A percentile compares a stretch with the other conserved stretches of the same genome.
Evolutionary conservation across 2,113 vertebrate species (phyloP).

Genomic region (Megaleporinus macrocephalus): DNA sequence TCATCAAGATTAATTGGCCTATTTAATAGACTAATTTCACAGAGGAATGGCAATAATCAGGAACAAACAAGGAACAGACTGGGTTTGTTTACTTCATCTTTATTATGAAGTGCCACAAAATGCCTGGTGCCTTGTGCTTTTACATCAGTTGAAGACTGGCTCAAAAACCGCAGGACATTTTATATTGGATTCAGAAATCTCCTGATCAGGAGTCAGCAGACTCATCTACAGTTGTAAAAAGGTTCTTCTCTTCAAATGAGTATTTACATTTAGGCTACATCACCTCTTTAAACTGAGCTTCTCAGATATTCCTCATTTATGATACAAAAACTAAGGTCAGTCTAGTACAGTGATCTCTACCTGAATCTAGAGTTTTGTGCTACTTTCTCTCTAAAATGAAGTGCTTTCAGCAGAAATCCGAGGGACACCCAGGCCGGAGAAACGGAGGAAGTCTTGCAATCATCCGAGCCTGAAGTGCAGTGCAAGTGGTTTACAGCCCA

Average conservation of each 20-base stretch:
- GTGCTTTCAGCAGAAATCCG: slow-evolving; percentile 68
- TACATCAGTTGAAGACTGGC: slow-evolving; percentile 86
- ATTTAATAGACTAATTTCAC: slow-evolving; percentile 54
- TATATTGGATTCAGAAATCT: slow-evolving; percentile 69
- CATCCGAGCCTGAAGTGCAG: slow-evolving; percentile 59
- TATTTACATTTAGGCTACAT: slow-evolving; percentile 73
- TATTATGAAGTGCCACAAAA: slow-evolving; percentile 89
- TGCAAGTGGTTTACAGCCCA: slow-evolving; percentile 61
- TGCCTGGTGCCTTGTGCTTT: slow-evolving; percentile 86
- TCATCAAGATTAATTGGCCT: slow-evolving; percentile 54
- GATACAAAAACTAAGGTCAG: slow-evolving; percentile 86
- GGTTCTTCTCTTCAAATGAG: slow-evolving; percentile 73
- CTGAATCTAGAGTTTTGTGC: slow-evolving; percentile 89
- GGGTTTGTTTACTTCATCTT: slow-evolving; percentile 78
- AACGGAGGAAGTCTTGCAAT: slow-evolving; percentile 45
- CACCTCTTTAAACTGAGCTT: slow-evolving; percentile 76
- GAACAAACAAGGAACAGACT: slow-evolving; percentile 65
- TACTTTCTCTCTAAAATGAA: slow-evolving; percentile 83
- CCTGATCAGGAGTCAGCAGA: slow-evolving; percentile 76
- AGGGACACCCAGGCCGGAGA: slow-evolving; percentile 58
- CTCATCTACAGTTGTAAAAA: slow-evolving; percentile 85
- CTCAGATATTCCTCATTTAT: slow-evolving; percentile 74
- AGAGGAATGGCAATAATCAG: slow-evolving; percentile 54
- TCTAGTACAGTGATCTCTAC: slow-evolving; percentile 85
- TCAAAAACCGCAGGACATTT: slow-evolving; percentile 76